Evolutionary conservation across 2,888 invertebrate genomes (phyloP).

Genomic region (Acholoe squamosa): DNA sequence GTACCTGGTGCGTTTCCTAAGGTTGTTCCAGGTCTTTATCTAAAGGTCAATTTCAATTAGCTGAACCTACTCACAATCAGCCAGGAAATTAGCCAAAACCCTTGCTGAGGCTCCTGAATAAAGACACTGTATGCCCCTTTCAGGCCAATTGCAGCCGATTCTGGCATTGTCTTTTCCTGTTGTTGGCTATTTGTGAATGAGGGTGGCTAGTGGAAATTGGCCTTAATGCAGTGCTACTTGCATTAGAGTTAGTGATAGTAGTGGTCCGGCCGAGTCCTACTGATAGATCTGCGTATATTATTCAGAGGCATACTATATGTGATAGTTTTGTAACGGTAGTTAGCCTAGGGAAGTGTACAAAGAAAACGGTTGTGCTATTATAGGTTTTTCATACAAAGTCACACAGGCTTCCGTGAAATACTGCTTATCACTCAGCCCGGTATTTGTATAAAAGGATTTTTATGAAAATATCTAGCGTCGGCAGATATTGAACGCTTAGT

Average conservation of each 20-base stretch:
- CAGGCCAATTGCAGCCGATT: too few relatives aligned
- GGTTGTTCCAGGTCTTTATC: not conserved
- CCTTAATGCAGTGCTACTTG: slow-evolving; percentile 33
- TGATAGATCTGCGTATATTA: slow-evolving; percentile 21
- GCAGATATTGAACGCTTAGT: not conserved
- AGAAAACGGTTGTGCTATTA: slow-evolving; percentile 36
- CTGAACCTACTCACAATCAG: too few relatives aligned
- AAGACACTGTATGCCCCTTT: too few relatives aligned
- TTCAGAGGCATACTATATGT: slow-evolving; percentile 40
- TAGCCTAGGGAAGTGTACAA: slow-evolving; percentile 43
- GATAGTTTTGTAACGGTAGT: slow-evolving; percentile 48
- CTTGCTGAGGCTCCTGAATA: too few relatives aligned
- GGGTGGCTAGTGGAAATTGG: too few relatives aligned
- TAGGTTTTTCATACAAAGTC: slow-evolving; percentile 34
- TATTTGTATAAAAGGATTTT: not conserved
- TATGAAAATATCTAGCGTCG: not conserved
- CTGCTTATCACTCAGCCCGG: slow-evolving; percentile 42
- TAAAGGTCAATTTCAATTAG: too few relatives aligned
- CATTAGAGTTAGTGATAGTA: slow-evolving; percentile 3
- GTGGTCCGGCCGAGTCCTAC: not conserved
- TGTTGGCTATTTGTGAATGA: too few relatives aligned
- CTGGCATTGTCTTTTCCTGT: too few relatives aligned
- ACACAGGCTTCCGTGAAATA: slow-evolving; percentile 59
- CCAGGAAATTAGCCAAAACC: too few relatives aligned
- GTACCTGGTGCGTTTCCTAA: not conserved